Evolutionary conservation across 2,113 vertebrate genomes (phyloP), one percentile per base, ranked within the genome.

Genomic region (Petromus typicus): DNA sequence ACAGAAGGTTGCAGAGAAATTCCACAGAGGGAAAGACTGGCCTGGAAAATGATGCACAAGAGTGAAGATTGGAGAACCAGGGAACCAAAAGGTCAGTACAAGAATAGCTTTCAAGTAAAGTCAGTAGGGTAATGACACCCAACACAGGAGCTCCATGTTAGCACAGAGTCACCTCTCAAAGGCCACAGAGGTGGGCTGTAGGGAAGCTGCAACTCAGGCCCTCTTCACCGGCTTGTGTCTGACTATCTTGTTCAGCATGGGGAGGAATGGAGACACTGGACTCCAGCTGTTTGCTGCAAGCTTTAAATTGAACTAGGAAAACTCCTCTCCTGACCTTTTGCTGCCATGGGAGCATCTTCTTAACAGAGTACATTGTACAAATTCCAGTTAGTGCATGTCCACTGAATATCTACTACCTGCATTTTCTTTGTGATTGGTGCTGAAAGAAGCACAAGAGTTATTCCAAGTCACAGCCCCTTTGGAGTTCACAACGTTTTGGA

Each of bases 21-120:
- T 80, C 32, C 64, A 93, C 76, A 95, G 91, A 93, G 30, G 22
- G 40, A 89, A 91, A 10, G 43, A 2, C 40, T 23, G 32, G 9
- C 75, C 40, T 89, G 90, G 91, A 43, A 89, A 94, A 94, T 69
- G 20, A 78, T 7, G 79, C 7, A 91, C 1, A 45, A 92, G 16
- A 89, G 73, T 82, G 4, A 83, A 32, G 32, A 54, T 32, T 25
- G 61, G 25, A 89, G 51, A 54, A 83, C 27, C 48, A 61, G 23
- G 34, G 13, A 89, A 87, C 43, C 22, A 85, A 76, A 92, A 76
- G 20, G 88, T 82, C 13, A 91, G 34, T 71, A 4, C 10, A 34
- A 86, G 59, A 83, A 73, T 56, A 23, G 27, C 64, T 89, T 94
- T 63, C 59, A 37, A 84, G 7, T n/a, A 51, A 90, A 76, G 40